Conservation (phyloP, 2,113 vertebrate genomes). For the Paratilapia polleni region DNA sequence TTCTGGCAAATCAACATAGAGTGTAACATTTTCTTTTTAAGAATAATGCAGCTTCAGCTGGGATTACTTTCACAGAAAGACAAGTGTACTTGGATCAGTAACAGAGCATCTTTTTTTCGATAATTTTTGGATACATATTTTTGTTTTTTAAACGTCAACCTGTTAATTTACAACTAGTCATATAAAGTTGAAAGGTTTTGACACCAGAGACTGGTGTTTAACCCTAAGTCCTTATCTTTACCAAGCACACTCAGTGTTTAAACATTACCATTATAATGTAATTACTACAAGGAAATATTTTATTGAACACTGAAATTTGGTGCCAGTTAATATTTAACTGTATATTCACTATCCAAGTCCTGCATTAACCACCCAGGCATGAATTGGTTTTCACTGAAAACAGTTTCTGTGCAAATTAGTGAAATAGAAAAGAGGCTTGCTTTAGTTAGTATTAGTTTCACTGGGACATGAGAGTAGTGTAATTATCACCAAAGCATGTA, state of each 20-base stretch:
- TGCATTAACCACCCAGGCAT: neutral
- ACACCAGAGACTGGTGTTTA: neutral
- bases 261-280: neutral
- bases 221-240: neutral
- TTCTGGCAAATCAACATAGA: conserved; percentile 4
- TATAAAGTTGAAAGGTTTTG: neutral
- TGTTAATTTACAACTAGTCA: neutral
- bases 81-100: neutral
- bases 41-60: neutral
- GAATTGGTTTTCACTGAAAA: neutral
- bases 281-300: neutral
- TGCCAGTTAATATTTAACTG: neutral
- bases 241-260: neutral
- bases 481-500: conserved; percentile 30
- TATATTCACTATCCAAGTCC: neutral
- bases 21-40: neutral
- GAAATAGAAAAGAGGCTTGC: neutral
- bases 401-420: neutral
- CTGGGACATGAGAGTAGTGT: neutral
- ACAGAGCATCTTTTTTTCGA: neutral
- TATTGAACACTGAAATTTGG: neutral
- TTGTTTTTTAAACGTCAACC: neutral
- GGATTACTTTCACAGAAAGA: conserved; percentile 4
- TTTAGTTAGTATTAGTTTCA: conserved; percentile 16
- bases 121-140: too few relatives aligned